phyloP scores from a whole-genome alignment of 2,888 invertebrate species.

The Dryococelus australis region DNA sequence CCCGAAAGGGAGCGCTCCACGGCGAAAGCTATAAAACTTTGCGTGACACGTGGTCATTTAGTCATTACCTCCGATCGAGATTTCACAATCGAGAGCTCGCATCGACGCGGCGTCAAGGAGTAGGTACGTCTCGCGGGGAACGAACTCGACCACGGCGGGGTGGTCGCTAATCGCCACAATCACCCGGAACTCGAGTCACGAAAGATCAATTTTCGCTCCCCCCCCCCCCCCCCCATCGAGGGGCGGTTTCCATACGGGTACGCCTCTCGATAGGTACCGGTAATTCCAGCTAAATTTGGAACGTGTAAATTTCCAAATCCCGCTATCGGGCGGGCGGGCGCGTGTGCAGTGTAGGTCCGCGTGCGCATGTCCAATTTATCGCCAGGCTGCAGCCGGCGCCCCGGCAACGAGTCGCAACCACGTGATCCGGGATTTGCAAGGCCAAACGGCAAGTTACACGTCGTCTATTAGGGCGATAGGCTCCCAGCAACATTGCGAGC shows the following conservation, averaged over 20 bases:
- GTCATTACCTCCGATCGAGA: conserved; percentile 16
- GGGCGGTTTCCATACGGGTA: neutral
- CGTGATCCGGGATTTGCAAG: conserved; percentile 16
- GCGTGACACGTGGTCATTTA: conserved; percentile 2
- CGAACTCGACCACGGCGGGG: neutral
- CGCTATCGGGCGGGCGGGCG: neutral
- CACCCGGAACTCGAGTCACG: neutral
- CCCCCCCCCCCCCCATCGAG: neutral
- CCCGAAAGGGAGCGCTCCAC: neutral
- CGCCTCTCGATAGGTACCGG: neutral
- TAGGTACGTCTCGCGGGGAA: neutral
- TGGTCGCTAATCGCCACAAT: neutral
- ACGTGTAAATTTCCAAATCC: conserved; percentile 16
- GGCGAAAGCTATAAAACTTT: conserved; percentile 5
- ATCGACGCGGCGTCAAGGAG: conserved; percentile 8
- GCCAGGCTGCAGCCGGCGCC: neutral
- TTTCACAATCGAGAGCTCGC: neutral
- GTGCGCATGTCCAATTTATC: conserved; percentile 10
- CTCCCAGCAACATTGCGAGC: neutral
- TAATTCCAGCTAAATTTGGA: conserved; percentile 16
- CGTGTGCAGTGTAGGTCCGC: neutral
- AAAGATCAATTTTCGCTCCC: neutral
- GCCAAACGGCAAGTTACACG: neutral
- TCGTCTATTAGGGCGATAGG: conserved; percentile 16
- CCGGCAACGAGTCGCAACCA: neutral